These are phyloP conservation scores for Parambassis ranga DNA, from an alignment of 2,797 vertebrate genomes.

Conservation along the genomic window DNA sequence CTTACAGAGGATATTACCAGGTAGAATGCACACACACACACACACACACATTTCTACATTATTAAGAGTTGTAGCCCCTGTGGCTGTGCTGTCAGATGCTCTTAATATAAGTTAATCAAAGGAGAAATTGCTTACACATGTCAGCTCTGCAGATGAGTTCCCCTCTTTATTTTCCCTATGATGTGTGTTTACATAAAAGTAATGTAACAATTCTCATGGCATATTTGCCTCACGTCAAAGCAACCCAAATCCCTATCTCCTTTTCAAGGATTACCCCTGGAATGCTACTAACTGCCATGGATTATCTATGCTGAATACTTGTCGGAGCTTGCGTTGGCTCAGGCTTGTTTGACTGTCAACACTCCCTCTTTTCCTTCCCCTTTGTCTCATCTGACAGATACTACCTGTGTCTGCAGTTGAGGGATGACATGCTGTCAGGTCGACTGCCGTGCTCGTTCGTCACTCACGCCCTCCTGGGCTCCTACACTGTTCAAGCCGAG, in stretches of 20 bases:
- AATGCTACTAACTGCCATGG: conserved; percentile 60
- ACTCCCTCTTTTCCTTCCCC: conserved; percentile 19
- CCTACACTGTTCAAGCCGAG: conserved; percentile 94
- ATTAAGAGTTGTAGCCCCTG: not conserved
- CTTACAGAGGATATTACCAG: conserved; percentile 98
- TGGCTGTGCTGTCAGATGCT: conserved; percentile 24
- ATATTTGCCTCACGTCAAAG: conserved; percentile 48
- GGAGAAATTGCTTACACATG: conserved; percentile 12
- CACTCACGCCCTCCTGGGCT: conserved; percentile 95
- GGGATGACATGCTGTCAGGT: conserved; percentile 96
- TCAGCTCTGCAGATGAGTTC: conserved; percentile 2
- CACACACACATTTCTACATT: not conserved
- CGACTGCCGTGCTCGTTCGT: conserved; percentile 97
- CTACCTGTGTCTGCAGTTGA: conserved; percentile 98
- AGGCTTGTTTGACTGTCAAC: conserved; percentile 50
- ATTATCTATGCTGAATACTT: conserved; percentile 58
- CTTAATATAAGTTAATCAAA: conserved; percentile 27
- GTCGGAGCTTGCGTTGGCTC: conserved; percentile 53
- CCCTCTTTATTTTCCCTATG: conserved; percentile 7
- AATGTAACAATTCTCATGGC: conserved; percentile 40
- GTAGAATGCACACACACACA: conserved; percentile 64
- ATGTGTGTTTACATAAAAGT: conserved; percentile 30
- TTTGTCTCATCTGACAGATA: conserved; percentile 82
- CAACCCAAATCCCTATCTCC: conserved; percentile 37
- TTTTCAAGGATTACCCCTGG: conserved; percentile 55